These are phyloP conservation scores for Onychomys torridus DNA, from an alignment of 2,797 vertebrate genomes.

Conservation along the genomic window DNA sequence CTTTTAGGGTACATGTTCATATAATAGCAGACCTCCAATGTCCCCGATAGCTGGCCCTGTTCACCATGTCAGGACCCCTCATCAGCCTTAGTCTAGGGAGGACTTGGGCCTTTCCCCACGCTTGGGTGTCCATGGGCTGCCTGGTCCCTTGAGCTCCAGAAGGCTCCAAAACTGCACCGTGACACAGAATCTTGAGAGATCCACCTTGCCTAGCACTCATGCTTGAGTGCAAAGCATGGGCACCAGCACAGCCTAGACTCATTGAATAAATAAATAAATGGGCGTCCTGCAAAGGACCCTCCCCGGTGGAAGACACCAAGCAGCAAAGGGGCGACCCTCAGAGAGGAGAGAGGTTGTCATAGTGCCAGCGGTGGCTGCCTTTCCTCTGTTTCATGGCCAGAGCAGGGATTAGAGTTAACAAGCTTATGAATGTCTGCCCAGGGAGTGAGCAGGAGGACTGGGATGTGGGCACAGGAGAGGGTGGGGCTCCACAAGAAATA, in stretches of 20 bases:
- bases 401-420: background rate
- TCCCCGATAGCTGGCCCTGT: background rate
- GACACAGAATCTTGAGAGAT: rapidly evolving
- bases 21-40: background rate
- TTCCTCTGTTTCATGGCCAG: background rate
- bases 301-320: background rate
- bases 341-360: background rate
- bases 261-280: background rate
- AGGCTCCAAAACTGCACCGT: background rate
- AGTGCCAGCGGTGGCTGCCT: background rate
- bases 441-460: background rate
- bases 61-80: rapidly evolving
- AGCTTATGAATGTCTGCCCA: background rate
- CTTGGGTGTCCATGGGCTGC: background rate
- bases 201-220: no score
- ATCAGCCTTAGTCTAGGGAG: background rate
- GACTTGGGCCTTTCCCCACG: background rate
- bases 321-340: background rate
- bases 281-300: background rate
- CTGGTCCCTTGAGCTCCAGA: rapidly evolving
- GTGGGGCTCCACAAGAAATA: background rate
- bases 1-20: background rate
- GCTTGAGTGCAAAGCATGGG: background rate
- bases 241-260: background rate
- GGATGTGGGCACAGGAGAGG: rapidly evolving